Conservation (phyloP, 2,797 vertebrate genomes). For the Tinamus major region DNA sequence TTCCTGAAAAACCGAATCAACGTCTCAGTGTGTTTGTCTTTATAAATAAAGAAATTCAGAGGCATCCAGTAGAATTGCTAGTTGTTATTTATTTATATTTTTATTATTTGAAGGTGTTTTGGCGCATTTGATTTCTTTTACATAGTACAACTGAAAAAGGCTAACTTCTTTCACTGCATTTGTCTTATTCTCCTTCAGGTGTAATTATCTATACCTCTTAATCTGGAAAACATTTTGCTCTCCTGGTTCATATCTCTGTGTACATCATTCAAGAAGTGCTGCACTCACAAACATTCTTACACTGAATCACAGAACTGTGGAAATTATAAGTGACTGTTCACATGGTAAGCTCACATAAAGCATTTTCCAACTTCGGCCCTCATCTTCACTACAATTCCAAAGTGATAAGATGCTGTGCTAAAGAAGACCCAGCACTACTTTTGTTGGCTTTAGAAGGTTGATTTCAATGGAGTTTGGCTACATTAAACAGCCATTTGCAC, state of each 20-base stretch:
- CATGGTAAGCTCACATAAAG: not conserved
- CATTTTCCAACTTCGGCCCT: not conserved
- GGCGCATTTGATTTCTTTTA: slow-evolving; percentile 46
- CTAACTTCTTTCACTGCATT: not conserved
- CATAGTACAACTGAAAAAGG: not conserved
- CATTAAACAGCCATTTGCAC: slow-evolving; percentile 53
- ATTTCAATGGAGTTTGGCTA: slow-evolving; percentile 36
- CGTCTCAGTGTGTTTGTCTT: not conserved
- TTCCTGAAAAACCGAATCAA: not conserved
- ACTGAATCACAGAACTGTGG: not conserved
- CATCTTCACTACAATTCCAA: not conserved
- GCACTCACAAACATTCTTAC: not conserved
- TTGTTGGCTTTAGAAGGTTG: slow-evolving; percentile 19
- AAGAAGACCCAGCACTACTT: not conserved
- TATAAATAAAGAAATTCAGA: not conserved
- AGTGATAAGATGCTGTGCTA: not conserved
- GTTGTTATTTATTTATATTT: not conserved
- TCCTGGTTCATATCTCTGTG: not conserved
- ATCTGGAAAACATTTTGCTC: not conserved
- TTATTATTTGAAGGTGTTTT: not conserved
- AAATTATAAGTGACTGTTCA: not conserved
- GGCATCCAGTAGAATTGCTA: not conserved
- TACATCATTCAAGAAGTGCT: not conserved
- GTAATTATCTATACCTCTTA: not conserved
- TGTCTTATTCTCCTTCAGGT: not conserved